Base-by-base conservation (phyloP, 23 tunicate species). In the Halocynthia roretzi region DNA sequence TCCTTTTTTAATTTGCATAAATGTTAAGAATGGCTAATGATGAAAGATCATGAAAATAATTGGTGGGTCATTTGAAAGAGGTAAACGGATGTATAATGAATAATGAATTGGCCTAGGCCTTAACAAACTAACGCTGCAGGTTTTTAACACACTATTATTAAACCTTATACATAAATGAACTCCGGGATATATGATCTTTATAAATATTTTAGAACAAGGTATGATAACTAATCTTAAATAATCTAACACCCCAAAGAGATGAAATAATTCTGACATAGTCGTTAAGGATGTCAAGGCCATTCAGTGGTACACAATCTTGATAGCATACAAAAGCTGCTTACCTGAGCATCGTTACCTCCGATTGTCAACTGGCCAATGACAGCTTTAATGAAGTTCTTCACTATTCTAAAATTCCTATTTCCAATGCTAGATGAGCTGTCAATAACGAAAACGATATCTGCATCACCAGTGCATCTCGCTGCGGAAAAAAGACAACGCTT, bases 381-480 rank as follows among this genome's bases (percentile, higher is more conserved):
- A 14, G 18, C 21, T 68, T 80, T 68, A 5, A 80, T 22, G 76
- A 80, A 80, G 31, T 56, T 68, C 52, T 77, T 50, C 10, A 80
- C 44, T 8, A 80, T 40, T 22, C 15, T 55, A 62, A 80, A 80
- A 52, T 80, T 80, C 6, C 52, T 40, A 18, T 68, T 49, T 52
- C 56, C 44, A 51, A 80, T 68, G 53, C 76, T 68, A n/a, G 83
- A 80, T 23, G 83, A 80, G 55, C 83, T 80, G 44, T 80, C 83
- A 40, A 80, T 68, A 0, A 80, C 73, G 64, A 80, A 61, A 14
- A 61, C 83, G 44, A 80, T 80, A 52, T 80, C 83, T 10, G 68
- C 44, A 11, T 65, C 52, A 15, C 70, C 76, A 54, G 20, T 68
- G 61, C 64, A 53, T 10, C 76, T 20, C 21, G 51, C 68, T 78